phyloP scores from a whole-genome alignment of 2,113 vertebrate genomes.

The Strigops habroptila region DNA sequence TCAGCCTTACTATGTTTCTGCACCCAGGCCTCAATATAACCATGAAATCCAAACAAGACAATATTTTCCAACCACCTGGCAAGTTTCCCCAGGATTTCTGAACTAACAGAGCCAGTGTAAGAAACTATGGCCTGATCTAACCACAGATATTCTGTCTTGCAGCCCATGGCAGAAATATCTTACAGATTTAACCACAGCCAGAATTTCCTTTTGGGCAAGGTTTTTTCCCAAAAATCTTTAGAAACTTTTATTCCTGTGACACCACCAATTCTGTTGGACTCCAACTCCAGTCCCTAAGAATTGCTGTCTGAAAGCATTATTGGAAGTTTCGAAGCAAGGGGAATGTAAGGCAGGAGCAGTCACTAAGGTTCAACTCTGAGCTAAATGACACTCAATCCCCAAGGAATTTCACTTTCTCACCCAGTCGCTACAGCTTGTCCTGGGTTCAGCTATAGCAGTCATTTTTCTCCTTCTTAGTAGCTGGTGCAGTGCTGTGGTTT shows the following conservation, averaged over 20 bases:
- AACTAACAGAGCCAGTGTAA: neutral
- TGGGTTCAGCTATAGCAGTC: too few relatives aligned
- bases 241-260: neutral
- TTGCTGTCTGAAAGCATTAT: neutral
- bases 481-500: too few relatives aligned
- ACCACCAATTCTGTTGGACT: neutral
- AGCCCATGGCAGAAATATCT: neutral
- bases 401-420: neutral
- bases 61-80: constrained; percentile 20
- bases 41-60: constrained; percentile 27
- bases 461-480: too few relatives aligned
- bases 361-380: neutral
- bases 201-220: neutral
- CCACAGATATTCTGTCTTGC: neutral
- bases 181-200: neutral
- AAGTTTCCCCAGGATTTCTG: neutral
- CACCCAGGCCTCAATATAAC: neutral
- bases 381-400: neutral
- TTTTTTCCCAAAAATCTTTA: neutral
- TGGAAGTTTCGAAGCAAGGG: neutral
- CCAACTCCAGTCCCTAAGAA: too few relatives aligned
- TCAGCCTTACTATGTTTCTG: neutral
- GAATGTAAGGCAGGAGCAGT: neutral
- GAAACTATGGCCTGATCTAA: neutral
- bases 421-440: accelerated